Evolutionary conservation across 2,888 invertebrate species (phyloP), one percentile per base, ranked within the genome.

Genomic region (Cheilosia pagana): DNA sequence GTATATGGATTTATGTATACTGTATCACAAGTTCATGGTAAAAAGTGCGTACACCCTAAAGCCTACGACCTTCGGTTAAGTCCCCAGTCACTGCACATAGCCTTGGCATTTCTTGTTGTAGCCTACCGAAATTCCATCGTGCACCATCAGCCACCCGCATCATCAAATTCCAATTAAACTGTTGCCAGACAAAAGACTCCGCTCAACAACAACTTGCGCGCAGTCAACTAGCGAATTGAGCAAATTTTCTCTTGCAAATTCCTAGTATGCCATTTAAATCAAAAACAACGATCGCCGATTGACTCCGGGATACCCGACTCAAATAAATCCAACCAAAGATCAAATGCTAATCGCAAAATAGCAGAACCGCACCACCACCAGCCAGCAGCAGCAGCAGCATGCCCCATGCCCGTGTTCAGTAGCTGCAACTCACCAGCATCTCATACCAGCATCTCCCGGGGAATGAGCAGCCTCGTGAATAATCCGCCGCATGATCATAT

Each of bases 401-500:
- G 28, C 28, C 8, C 28, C 28, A 35, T 39, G 53, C 45, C 35
- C 23, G 41, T 21, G 16, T 63, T 62, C 62, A 76, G 50, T 31
- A 39, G 63, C 50, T 53, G 67, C 57, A 59, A n/a, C 23, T 62
- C 53, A 23, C 70, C 53, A 76, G 41, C 55, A 45, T 10, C 53
- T 45, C 7, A 45, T 45, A 35, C 62, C 45, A 81, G 43, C 50
- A 55, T 10, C 55, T 59, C 41, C 57, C 28, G 12, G 25, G 45
- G 60, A 67, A 35, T 48, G 72, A 79, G 70, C 39, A 79, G 70
- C 39, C 68, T 86, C 85, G 79, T 86, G 85, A 85, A 87, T 87
- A 86, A 85, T 85, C 85, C 75, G 31, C 71, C 53, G 52, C 74
- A 77, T 81, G 86, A 87, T 87, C 85, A 75, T 86, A 86, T 75